These are phyloP conservation scores for Drosophila tropicalis DNA, from an alignment of 1,140 invertebrate genomes.

Conservation along the genomic window DNA sequence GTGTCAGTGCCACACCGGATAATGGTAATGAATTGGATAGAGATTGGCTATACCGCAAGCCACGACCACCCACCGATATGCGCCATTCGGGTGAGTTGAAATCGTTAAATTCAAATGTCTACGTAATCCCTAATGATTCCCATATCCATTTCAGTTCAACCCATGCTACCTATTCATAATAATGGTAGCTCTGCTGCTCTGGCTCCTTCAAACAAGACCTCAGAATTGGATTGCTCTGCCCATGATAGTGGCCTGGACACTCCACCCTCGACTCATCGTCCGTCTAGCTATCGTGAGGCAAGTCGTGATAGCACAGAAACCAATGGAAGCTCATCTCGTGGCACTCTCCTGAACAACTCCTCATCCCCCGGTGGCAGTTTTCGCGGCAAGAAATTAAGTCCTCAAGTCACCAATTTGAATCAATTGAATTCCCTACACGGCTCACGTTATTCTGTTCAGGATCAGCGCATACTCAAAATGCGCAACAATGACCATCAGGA, in stretches of 20 bases:
- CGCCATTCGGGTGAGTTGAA: slow-evolving; percentile 74
- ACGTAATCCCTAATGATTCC: neutral
- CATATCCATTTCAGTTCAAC: slow-evolving; percentile 61
- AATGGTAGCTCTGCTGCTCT: slow-evolving; percentile 48
- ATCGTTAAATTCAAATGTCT: neutral
- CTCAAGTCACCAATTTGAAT: slow-evolving; percentile 77
- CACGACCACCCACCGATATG: slow-evolving; percentile 79
- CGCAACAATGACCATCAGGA: slow-evolving; percentile 73
- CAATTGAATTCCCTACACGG: slow-evolving; percentile 73
- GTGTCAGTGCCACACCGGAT: slow-evolving; percentile 68
- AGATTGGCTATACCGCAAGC: slow-evolving; percentile 82
- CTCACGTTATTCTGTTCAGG: slow-evolving; percentile 76
- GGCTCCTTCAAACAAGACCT: slow-evolving; percentile 42
- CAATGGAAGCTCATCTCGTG: slow-evolving; percentile 75
- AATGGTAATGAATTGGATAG: slow-evolving; percentile 80
- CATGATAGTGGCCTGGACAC: slow-evolving; percentile 82
- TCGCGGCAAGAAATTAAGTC: slow-evolving; percentile 69
- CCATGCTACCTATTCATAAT: slow-evolving; percentile 72
- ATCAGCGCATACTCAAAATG: slow-evolving; percentile 81
- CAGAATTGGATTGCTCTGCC: slow-evolving; percentile 77
- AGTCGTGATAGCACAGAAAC: slow-evolving; percentile 78
- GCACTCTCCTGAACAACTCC: slow-evolving; percentile 74
- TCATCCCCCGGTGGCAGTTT: slow-evolving; percentile 81
- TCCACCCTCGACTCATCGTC: slow-evolving; percentile 78
- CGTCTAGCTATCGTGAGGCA: slow-evolving; percentile 78